phyloP scores from a whole-genome alignment of 2,888 invertebrate genomes.

The Andrena haemorrhoa region DNA sequence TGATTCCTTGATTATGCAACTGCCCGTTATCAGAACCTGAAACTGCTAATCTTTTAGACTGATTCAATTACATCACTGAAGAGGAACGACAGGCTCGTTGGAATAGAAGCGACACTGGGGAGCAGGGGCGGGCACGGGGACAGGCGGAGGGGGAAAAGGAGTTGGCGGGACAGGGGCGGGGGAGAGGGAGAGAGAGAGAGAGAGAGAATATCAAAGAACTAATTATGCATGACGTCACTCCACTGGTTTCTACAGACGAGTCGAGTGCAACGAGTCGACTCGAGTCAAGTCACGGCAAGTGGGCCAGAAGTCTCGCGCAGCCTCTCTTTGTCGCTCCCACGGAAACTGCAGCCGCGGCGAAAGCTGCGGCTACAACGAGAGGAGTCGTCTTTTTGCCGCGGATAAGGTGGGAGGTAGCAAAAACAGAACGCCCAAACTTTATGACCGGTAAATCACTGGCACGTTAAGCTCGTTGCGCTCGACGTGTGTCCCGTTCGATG shows the following conservation, averaged over 20 bases:
- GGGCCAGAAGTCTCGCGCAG: slow-evolving; percentile 63
- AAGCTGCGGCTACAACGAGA: slow-evolving; percentile 51
- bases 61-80: slow-evolving; percentile 59
- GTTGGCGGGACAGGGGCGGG: neutral
- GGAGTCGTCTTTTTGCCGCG: slow-evolving; percentile 27
- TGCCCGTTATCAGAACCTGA: slow-evolving; percentile 37
- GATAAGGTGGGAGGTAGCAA: slow-evolving; percentile 51
- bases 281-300: slow-evolving; percentile 72
- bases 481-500: slow-evolving; percentile 38
- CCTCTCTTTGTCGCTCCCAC: neutral
- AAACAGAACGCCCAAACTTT: slow-evolving; percentile 67
- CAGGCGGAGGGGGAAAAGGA: neutral
- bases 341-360: slow-evolving; percentile 44
- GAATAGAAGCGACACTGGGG: slow-evolving; percentile 23
- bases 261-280: slow-evolving; percentile 66
- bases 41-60: slow-evolving; percentile 48
- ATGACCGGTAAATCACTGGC: slow-evolving; percentile 69
- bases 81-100: slow-evolving; percentile 41
- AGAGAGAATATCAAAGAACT: slow-evolving; percentile 77
- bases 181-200: slow-evolving; percentile 9
- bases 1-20: slow-evolving; percentile 41
- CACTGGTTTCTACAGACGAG: slow-evolving; percentile 75
- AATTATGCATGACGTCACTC: slow-evolving; percentile 82
- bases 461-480: slow-evolving; percentile 48
- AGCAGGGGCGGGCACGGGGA: neutral